Evolutionary conservation across 2,113 vertebrate species (phyloP).

Genomic region (Campylorhamphus procurvoides): DNA sequence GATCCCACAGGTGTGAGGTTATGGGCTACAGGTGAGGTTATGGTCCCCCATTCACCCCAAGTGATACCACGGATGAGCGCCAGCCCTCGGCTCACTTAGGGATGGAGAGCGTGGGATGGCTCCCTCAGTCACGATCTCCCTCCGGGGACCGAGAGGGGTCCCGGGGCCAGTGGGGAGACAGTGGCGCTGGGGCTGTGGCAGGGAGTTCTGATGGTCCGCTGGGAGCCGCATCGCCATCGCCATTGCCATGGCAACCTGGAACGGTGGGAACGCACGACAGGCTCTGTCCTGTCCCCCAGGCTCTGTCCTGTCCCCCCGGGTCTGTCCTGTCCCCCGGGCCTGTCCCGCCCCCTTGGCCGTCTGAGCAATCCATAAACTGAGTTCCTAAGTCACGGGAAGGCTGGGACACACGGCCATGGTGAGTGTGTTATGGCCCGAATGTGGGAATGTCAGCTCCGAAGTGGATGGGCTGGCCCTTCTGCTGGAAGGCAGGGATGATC

Average conservation of each 20-base stretch:
- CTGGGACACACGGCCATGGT: slow-evolving; percentile 30
- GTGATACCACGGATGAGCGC: background rate
- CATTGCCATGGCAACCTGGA: background rate
- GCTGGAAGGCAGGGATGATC: too few relatives aligned
- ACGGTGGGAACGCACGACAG: background rate
- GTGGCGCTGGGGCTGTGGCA: background rate
- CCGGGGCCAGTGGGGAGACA: too few relatives aligned
- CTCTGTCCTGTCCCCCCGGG: background rate
- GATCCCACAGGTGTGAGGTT: background rate
- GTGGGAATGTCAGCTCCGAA: background rate
- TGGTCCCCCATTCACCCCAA: too few relatives aligned
- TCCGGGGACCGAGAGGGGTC: too few relatives aligned
- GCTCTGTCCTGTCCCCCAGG: background rate
- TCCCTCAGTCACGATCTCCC: too few relatives aligned
- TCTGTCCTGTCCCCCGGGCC: background rate
- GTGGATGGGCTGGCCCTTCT: background rate
- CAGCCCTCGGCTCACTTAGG: too few relatives aligned
- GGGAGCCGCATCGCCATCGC: too few relatives aligned
- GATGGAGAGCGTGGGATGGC: background rate
- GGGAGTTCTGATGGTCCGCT: too few relatives aligned
- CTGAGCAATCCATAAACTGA: background rate
- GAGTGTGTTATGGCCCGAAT: background rate
- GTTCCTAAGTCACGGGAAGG: background rate
- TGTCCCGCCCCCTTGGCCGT: background rate
- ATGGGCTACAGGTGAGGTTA: background rate